Evolutionary conservation across 2,797 vertebrate species (phyloP).

Genomic region (Bryconaethiops microstoma): DNA sequence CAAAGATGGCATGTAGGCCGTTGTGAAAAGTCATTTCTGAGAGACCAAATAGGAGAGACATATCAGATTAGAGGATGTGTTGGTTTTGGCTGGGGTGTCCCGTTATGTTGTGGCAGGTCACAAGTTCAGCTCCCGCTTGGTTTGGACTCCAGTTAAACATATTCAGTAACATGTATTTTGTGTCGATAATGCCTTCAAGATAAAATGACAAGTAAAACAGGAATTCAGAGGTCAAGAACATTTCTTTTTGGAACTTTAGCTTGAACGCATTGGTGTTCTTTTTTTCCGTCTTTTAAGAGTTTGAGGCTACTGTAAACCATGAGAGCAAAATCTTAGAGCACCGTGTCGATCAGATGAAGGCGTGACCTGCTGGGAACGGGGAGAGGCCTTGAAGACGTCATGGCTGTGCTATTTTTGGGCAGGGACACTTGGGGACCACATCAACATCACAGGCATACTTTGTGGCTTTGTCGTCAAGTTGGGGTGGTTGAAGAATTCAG

Average conservation of each 20-base stretch:
- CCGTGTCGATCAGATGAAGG: slow-evolving; percentile 17
- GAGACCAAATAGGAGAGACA: background rate
- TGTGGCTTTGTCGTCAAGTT: slow-evolving; percentile 46
- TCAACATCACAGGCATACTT: slow-evolving; percentile 37
- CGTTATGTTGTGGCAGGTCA: slow-evolving; percentile 1
- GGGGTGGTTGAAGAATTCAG: slow-evolving; percentile 38
- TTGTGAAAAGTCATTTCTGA: background rate
- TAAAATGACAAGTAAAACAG: background rate
- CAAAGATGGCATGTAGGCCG: background rate
- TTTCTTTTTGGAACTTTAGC: background rate
- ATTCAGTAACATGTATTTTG: background rate
- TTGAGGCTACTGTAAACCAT: background rate
- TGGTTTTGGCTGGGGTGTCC: background rate
- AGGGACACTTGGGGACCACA: slow-evolving; percentile 30
- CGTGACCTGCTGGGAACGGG: slow-evolving; percentile 41
- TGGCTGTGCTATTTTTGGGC: slow-evolving; percentile 44
- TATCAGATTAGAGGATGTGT: background rate
- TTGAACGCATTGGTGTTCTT: background rate
- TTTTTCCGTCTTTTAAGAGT: background rate
- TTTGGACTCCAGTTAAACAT: background rate
- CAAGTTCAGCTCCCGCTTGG: background rate
- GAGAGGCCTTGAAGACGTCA: slow-evolving; percentile 37
- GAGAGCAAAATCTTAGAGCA: background rate
- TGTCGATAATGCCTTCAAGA: background rate
- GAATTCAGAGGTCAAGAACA: background rate